Percentiles rank a stretch among this genome's conserved stretches.
Evolutionary conservation across 2,888 invertebrate species (phyloP).

Genomic region (Heliconius charithonia): DNA sequence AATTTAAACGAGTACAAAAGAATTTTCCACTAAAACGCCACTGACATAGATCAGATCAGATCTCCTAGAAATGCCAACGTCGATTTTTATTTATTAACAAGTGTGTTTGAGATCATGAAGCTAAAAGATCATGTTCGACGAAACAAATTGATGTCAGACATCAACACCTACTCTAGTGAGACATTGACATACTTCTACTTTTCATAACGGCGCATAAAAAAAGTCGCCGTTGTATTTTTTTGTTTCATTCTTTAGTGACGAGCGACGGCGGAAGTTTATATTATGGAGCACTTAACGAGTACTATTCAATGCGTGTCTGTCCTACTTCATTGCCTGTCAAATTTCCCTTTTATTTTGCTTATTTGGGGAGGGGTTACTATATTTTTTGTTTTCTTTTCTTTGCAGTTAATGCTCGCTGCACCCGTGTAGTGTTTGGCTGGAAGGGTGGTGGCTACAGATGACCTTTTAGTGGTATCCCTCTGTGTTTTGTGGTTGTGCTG

Average conservation of each 20-base stretch:
- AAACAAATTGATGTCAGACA: slow-evolving; percentile 48
- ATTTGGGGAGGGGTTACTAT: slow-evolving; percentile 59
- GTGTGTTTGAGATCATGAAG: slow-evolving; percentile 24
- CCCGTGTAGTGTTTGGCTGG: slow-evolving; percentile 68
- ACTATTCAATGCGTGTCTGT: slow-evolving; percentile 57
- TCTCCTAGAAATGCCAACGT: slow-evolving; percentile 35
- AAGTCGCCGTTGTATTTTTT: slow-evolving; percentile 56
- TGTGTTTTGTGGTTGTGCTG: slow-evolving; percentile 70
- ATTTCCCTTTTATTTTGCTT: slow-evolving; percentile 51
- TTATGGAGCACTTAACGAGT: slow-evolving; percentile 56
- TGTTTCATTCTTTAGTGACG: slow-evolving; percentile 54
- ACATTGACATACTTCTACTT: slow-evolving; percentile 59
- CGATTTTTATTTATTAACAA: slow-evolving; percentile 32
- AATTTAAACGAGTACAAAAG: slow-evolving; percentile 21
- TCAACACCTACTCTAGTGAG: slow-evolving; percentile 48
- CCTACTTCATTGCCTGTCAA: slow-evolving; percentile 49
- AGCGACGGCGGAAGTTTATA: slow-evolving; percentile 57
- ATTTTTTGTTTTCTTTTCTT: slow-evolving; percentile 79
- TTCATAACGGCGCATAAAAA: slow-evolving; percentile 58
- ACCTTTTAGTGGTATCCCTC: slow-evolving; percentile 70
- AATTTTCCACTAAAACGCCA: slow-evolving; percentile 16
- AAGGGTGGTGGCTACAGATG: slow-evolving; percentile 77
- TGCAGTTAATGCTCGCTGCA: slow-evolving; percentile 74
- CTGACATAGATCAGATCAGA: slow-evolving; percentile 28
- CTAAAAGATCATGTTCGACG: slow-evolving; percentile 35